These are phyloP conservation scores for Platorchestia sp. DNA, from an alignment of 1,140 invertebrate species.

Conservation along the genomic window DNA sequence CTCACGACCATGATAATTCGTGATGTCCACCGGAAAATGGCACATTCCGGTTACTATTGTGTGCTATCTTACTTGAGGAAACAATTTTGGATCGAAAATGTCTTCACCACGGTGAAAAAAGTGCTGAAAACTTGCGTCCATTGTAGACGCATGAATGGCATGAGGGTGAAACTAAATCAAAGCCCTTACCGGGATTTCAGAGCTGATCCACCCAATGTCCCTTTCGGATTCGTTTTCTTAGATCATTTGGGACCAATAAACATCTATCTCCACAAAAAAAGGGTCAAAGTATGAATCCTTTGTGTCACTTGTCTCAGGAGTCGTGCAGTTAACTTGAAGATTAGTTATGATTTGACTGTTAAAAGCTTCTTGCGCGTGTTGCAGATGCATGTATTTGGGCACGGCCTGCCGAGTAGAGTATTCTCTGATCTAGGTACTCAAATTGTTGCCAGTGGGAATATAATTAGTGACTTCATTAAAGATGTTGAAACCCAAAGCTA, in stretches of 20 bases:
- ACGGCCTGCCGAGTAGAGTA: not conserved
- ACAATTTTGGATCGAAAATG: not conserved
- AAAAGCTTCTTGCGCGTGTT: not conserved
- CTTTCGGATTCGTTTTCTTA: not conserved
- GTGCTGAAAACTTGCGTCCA: not conserved
- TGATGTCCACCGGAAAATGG: not conserved
- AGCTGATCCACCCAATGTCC: not conserved
- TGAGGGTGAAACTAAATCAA: conserved; percentile 38
- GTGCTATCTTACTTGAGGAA: not conserved
- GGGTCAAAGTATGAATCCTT: not conserved
- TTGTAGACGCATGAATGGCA: not conserved
- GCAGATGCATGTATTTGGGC: not conserved
- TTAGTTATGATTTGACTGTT: not conserved
- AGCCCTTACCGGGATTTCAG: conserved; percentile 4
- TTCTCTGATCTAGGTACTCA: not conserved
- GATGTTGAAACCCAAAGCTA: not conserved
- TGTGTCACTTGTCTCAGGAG: conserved; percentile 34
- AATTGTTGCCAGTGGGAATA: not conserved
- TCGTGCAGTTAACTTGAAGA: conserved; percentile 33
- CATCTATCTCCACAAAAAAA: not conserved
- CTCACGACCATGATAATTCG: not conserved
- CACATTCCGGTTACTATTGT: conserved; percentile 13
- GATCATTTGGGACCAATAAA: not conserved
- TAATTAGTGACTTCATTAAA: not conserved
- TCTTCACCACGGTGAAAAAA: not conserved